These are phyloP conservation scores for Microctonus hyperodae DNA, from an alignment of 2,888 invertebrate species.

Conservation along the genomic window DNA sequence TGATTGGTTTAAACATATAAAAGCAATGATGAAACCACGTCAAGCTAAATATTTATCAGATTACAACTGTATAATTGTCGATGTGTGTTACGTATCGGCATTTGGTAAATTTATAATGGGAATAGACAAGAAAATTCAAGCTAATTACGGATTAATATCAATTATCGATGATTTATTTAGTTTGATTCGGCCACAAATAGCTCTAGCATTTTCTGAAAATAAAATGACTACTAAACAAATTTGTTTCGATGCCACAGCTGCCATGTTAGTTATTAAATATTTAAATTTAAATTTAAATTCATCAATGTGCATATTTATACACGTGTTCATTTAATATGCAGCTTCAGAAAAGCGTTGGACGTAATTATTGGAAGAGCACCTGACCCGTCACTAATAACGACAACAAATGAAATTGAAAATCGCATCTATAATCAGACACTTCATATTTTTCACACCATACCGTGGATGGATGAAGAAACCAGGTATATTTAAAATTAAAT, in stretches of 20 bases:
- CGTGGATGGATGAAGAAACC: constrained; percentile 42
- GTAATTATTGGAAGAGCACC: constrained; percentile 33
- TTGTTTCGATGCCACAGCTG: constrained; percentile 38
- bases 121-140: constrained; percentile 38
- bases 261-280: constrained; percentile 30
- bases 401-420: constrained; percentile 32
- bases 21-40: constrained; percentile 35
- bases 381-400: constrained; percentile 27
- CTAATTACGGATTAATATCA: constrained; percentile 41
- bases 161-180: constrained; percentile 39
- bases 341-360: constrained; percentile 38
- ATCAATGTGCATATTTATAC: background rate
- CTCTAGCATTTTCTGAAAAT: constrained; percentile 32
- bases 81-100: constrained; percentile 34
- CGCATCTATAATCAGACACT: constrained; percentile 28
- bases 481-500: constrained; percentile 19
- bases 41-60: constrained; percentile 41
- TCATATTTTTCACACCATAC: constrained; percentile 30
- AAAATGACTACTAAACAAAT: constrained; percentile 33
- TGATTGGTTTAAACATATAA: constrained; percentile 41
- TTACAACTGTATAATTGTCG: constrained; percentile 38
- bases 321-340: constrained; percentile 16
- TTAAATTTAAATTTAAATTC: background rate
- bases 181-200: constrained; percentile 38
- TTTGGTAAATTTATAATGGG: constrained; percentile 34